Conservation (phyloP, 2,888 invertebrate species). For the Nysson spinosus region DNA sequence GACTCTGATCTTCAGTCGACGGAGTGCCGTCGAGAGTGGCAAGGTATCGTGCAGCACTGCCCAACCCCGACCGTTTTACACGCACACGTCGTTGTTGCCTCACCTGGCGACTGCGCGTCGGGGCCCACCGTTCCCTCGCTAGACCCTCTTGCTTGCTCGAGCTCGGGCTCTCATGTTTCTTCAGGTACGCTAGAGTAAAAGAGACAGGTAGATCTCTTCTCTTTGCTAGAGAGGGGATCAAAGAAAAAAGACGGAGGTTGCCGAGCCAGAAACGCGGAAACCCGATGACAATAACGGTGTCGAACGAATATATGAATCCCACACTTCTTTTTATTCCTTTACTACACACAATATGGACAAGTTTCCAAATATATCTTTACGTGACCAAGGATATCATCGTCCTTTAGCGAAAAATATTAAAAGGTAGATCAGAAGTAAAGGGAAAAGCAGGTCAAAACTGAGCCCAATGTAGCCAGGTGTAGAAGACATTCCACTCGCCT, state of each 20-base stretch:
- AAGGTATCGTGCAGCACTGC: slow-evolving; percentile 51
- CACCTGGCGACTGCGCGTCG: slow-evolving; percentile 76
- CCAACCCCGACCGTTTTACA: slow-evolving; percentile 43
- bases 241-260: slow-evolving; percentile 9
- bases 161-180: neutral
- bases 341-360: too few relatives aligned
- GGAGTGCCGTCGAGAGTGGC: slow-evolving; percentile 46
- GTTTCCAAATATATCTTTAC: too few relatives aligned
- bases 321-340: slow-evolving; percentile 7
- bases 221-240: neutral
- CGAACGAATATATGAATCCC: neutral
- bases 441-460: slow-evolving; percentile 69
- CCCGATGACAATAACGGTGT: slow-evolving; percentile 20
- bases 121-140: slow-evolving; percentile 48
- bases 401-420: slow-evolving; percentile 23
- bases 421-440: slow-evolving; percentile 61
- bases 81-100: slow-evolving; percentile 60
- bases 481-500: slow-evolving; percentile 68
- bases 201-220: slow-evolving; percentile 1
- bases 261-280: slow-evolving; percentile 32
- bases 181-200: neutral
- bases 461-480: slow-evolving; percentile 66
- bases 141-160: slow-evolving; percentile 7
- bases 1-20: slow-evolving; percentile 26
- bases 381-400: slow-evolving; percentile 1